Evolutionary conservation across 92 coral and sea anemone species (phyloP).

Genomic region (Zoanthus sociatus): DNA sequence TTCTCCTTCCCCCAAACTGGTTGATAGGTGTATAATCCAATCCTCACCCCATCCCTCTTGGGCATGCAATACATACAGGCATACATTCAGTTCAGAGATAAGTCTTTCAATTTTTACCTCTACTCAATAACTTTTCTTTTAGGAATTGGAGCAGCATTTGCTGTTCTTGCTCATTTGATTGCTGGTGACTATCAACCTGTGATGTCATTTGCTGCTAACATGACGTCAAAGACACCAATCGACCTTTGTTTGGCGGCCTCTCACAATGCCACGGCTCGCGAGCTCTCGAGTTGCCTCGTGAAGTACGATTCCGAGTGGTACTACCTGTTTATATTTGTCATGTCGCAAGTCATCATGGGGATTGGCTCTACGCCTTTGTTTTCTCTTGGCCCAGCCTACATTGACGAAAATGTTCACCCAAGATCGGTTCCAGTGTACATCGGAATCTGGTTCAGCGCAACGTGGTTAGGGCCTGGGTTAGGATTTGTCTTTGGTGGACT

Average conservation of each 20-base stretch:
- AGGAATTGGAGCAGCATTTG: conserved; percentile 73
- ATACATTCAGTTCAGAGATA: no score
- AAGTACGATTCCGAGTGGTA: conserved; percentile 75
- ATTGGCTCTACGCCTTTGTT: conserved; percentile 90
- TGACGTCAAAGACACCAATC: conserved; percentile 19
- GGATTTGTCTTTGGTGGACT: conserved; percentile 87
- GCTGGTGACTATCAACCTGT: conserved; percentile 72
- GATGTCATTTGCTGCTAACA: conserved; percentile 11
- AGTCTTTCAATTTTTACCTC: background rate
- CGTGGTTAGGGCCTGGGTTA: conserved; percentile 80
- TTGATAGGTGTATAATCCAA: no score
- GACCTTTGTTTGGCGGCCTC: conserved; percentile 53
- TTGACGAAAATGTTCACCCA: conserved; percentile 92
- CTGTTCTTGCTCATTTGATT: conserved; percentile 79
- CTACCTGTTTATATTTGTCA: conserved; percentile 73
- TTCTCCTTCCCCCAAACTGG: no score
- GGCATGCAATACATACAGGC: no score
- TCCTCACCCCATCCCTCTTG: no score
- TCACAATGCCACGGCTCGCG: conserved; percentile 46
- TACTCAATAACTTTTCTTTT: background rate
- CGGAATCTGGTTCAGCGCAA: conserved; percentile 74
- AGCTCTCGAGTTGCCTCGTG: conserved; percentile 56
- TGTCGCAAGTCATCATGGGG: conserved; percentile 87
- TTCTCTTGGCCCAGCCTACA: conserved; percentile 90
- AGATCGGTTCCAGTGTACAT: conserved; percentile 82